phyloP scores from a whole-genome alignment of 30 jellyfish, hydroid and myxozoan genomes.

The Hydractinia symbiolongicarpus region DNA sequence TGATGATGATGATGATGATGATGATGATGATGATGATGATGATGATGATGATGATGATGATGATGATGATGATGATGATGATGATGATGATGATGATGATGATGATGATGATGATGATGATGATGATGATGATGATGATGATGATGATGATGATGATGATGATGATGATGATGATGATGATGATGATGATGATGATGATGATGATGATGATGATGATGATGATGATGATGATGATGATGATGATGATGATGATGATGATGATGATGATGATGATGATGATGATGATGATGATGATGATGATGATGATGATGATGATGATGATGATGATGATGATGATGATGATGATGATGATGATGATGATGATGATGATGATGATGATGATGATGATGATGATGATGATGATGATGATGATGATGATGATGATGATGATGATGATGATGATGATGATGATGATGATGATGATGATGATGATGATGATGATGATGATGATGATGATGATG shows the following conservation, averaged over 20 bases:
- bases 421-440: constrained; percentile 10
- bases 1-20: constrained; percentile 8
- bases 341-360: constrained; percentile 7
- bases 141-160: constrained; percentile 2
- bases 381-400: constrained; percentile 9
- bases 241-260: constrained; percentile 2
- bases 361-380: constrained; percentile 3
- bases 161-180: constrained; percentile 11
- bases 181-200: constrained; percentile 8
- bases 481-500: background rate
- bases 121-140: constrained; percentile 12
- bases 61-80: background rate
- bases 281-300: constrained; percentile 10
- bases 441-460: background rate
- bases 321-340: constrained; percentile 9
- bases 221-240: constrained; percentile 10
- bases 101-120: constrained; percentile 6
- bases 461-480: background rate
- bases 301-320: constrained; percentile 11
- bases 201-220: constrained; percentile 2
- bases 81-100: constrained; percentile 8
- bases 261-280: background rate
- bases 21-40: constrained; percentile 9
- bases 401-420: constrained; percentile 9
- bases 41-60: background rate